Evolutionary conservation across 2,113 vertebrate species (phyloP).

Genomic region (Bettongia penicillata): DNA sequence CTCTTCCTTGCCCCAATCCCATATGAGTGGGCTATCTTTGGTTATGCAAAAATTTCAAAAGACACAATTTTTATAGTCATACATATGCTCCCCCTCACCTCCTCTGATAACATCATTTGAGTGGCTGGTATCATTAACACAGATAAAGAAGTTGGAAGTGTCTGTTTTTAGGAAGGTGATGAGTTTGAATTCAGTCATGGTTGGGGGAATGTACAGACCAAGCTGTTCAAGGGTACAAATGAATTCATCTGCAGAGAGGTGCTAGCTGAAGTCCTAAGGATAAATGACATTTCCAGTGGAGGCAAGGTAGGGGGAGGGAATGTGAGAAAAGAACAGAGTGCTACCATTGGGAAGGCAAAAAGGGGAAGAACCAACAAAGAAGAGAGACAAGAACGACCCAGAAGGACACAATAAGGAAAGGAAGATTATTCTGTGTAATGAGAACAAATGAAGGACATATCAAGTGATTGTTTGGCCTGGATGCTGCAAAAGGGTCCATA

Average conservation of each 20-base stretch:
- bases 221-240: neutral
- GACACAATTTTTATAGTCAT: too few relatives aligned
- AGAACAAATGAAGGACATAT: neutral
- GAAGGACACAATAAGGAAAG: neutral
- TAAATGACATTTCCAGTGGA: neutral
- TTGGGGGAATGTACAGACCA: neutral
- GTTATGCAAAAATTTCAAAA: too few relatives aligned
- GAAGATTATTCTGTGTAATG: neutral
- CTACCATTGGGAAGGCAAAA: neutral
- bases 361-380: neutral
- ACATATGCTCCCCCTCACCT: too few relatives aligned
- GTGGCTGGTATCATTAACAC: too few relatives aligned
- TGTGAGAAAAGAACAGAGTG: neutral
- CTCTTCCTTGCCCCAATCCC: too few relatives aligned
- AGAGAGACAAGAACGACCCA: neutral
- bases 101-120: too few relatives aligned
- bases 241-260: neutral
- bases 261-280: neutral
- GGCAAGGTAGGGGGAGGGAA: too few relatives aligned
- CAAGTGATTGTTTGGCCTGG: neutral
- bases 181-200: neutral
- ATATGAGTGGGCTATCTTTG: too few relatives aligned
- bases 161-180: neutral
- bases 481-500: neutral
- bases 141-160: too few relatives aligned